Evolutionary conservation across 2,113 vertebrate species (phyloP), one percentile per base, ranked within the genome.

Genomic region (Triplophysa rosa): DNA sequence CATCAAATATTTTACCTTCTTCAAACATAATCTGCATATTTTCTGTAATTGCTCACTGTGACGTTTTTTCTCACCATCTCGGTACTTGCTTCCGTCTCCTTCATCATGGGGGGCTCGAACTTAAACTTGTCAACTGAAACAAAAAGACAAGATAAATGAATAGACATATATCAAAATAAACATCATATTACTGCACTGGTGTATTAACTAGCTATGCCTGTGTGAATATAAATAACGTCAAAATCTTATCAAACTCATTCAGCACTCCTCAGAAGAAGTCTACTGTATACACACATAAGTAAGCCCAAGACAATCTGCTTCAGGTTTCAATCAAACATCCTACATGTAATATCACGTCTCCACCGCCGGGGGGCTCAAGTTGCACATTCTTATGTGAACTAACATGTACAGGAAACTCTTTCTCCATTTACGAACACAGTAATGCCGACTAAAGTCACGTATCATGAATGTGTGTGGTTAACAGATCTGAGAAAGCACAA

Each of bases 61-160:
- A 2, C 5, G 2, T 9, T 21, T 58, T 8, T n/a, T 29, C 65
- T 87, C 86, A 98, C 96, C 96, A 97, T 95, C 92, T 98, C 96
- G 87, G 96, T 94, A 62, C 95, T 94, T 84, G 97, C 97, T 91
- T 97, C 97, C 0, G 96, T 99, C 91, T 98, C 96, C 87, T 98
- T 98, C 86, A 91, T 84, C 5, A 98, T 88, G 0, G 97, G 97
- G 11, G 97, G 95, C 85, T 97, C 94, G 87, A 98, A 98, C 79
- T 98, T 94, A 84, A 98, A 86, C 90, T 97, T 96, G 85, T 98
- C 95, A 85, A 98, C 98, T 98, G 85, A 24, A 91, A 79, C 13
- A 82, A 4, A 93, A 90, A 87, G 8, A 83, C 12, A 71, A 85
- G 8, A 87, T 47, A 78, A 47, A 58, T 29, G 67, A 8, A 1